Percentiles rank a stretch among this genome's conserved stretches.
Conservation (phyloP, 1,140 invertebrate species). For the Thrips palmi region DNA sequence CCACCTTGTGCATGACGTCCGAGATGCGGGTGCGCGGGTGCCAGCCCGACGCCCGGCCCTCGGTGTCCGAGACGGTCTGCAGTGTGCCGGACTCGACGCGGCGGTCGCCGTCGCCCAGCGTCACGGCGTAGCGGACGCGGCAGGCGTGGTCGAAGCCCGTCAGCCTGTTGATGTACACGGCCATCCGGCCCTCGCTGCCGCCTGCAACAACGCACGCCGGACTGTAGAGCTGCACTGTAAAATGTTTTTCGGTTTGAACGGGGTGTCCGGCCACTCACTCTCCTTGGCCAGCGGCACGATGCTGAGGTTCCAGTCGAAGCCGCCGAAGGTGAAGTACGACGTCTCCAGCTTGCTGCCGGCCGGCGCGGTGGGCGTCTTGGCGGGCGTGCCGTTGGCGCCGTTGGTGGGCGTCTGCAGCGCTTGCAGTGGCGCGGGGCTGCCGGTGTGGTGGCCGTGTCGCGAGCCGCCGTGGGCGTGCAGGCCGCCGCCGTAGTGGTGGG, state of each 20-base stretch:
- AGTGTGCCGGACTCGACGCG: slow-evolving; percentile 56
- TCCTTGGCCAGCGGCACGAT: slow-evolving; percentile 34
- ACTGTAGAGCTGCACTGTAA: not conserved
- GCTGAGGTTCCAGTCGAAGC: slow-evolving; percentile 70
- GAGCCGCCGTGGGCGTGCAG: too few species aligned
- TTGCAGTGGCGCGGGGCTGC: slow-evolving; percentile 6
- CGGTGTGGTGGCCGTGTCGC: slow-evolving; percentile 5
- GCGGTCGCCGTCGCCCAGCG: slow-evolving; percentile 50
- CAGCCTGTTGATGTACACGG: slow-evolving; percentile 48
- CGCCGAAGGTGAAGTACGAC: slow-evolving; percentile 52
- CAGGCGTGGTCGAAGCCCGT: slow-evolving; percentile 69
- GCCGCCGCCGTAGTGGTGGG: too few species aligned
- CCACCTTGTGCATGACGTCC: slow-evolving; percentile 35
- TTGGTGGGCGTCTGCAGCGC: slow-evolving; percentile 11
- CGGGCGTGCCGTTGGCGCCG: slow-evolving; percentile 11
- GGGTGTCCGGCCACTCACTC: slow-evolving; percentile 12
- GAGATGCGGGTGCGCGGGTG: slow-evolving; percentile 38
- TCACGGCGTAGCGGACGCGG: slow-evolving; percentile 51
- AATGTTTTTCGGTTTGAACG: not conserved
- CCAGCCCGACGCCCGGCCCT: slow-evolving; percentile 55
- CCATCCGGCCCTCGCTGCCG: slow-evolving; percentile 29
- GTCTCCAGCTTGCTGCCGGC: slow-evolving; percentile 41
- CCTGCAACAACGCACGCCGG: slow-evolving; percentile 8
- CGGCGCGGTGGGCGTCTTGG: slow-evolving; percentile 11
- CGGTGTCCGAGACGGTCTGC: slow-evolving; percentile 56